Base-by-base conservation (phyloP, 2,113 vertebrate species). In the Oenanthe melanoleuca region DNA sequence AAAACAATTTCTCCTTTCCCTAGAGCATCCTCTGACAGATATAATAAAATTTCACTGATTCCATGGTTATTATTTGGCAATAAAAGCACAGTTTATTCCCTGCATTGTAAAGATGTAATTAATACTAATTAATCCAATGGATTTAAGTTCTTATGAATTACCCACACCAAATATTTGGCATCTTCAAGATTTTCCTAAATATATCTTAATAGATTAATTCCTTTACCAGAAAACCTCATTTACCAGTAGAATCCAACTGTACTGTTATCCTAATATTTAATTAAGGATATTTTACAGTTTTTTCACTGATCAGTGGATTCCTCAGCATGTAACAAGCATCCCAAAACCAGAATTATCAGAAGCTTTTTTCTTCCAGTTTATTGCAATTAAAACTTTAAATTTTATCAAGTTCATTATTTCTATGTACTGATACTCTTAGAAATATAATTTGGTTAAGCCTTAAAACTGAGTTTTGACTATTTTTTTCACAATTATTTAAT, bases 401-500 rank as follows among this genome's bases (percentile, higher is more conserved):
- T 53, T 73, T 55, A 63, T 71, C 23, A 61, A 79, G 50, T 26
- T 89, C 14, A 8, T 66, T 24, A 57, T 61, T 84, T 89, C 28
- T 50, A 42, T 3, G 22, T 38, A 89, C 61, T 90, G 65, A 80
- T 78, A 52, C 22, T 79, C 75, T 92, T 81, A 73, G 42, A 81
- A 92, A 78, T 19, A 82, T 29, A 60, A 91, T 47, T 92, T 89
- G 34, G 37, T 77, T 95, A 80, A 87, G 14, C 25, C 86, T 87
- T 96, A 88, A 91, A 50, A 94, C 34, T 37, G 72, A 83, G 38
- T 93, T 96, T 94, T 93, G 50, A 82, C 66, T 90, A 38, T 67
- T 89, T 72, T 91, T 80, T 64, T 19, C 33, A 29, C 49, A 92
- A 90, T 92, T 90, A 92, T 86, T 87, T 89, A 90, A 84, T 89